These are phyloP conservation scores for Anneissia japonica DNA, from an alignment of 35 echinoderm and acorn worm species.

Conservation along the genomic window DNA sequence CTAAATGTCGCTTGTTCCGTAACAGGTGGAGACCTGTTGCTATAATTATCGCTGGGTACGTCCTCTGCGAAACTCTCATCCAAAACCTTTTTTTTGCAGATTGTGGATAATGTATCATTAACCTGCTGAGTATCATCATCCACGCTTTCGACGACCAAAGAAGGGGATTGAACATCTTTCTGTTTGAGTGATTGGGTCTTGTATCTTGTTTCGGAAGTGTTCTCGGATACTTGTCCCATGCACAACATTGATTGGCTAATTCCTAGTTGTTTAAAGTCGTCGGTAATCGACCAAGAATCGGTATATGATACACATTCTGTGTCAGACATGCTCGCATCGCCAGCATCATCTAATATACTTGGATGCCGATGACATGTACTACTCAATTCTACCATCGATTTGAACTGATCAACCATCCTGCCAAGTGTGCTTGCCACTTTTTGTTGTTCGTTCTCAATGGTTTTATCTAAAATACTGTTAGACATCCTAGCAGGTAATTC, in stretches of 20 bases:
- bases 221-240: neutral
- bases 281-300: neutral
- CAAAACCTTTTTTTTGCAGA: neutral
- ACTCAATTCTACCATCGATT: slow-evolving; percentile 71
- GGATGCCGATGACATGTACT: slow-evolving; percentile 18
- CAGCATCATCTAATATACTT: neutral
- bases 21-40: neutral
- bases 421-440: slow-evolving; percentile 43
- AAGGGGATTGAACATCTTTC: neutral
- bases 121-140: neutral
- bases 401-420: slow-evolving; percentile 65
- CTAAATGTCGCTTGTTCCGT: neutral
- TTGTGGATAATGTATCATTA: neutral
- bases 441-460: slow-evolving; percentile 12
- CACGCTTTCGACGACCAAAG: neutral
- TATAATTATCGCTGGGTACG: neutral
- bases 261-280: neutral
- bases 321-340: no score
- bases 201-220: neutral
- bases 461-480: neutral
- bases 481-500: neutral
- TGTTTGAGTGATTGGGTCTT: neutral
- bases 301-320: neutral
- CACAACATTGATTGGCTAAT: neutral
- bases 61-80: neutral